phyloP scores from a whole-genome alignment of 2,888 invertebrate genomes.

The Pocota personata region DNA sequence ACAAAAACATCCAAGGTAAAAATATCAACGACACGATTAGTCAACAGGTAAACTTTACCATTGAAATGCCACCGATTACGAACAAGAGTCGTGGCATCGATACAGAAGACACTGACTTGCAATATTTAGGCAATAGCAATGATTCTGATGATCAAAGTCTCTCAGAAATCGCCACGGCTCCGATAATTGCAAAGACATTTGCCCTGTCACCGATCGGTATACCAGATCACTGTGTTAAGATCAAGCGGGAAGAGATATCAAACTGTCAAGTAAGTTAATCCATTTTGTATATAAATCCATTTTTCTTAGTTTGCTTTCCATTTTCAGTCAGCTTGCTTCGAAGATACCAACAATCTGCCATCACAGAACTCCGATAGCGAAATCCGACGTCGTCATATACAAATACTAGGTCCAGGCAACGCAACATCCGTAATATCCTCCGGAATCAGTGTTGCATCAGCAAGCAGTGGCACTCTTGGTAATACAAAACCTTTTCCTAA shows the following conservation, averaged over 20 bases:
- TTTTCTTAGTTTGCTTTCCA: not conserved
- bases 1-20: constrained; percentile 72
- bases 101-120: constrained; percentile 78
- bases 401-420: not conserved
- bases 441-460: not conserved
- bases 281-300: not conserved
- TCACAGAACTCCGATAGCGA: constrained; percentile 79
- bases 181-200: constrained; percentile 78
- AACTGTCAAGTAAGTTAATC: constrained; percentile 84
- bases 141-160: constrained; percentile 80
- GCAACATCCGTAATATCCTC: constrained; percentile 6
- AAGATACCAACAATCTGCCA: constrained; percentile 77
- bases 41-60: constrained; percentile 73
- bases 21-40: constrained; percentile 76
- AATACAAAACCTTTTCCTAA: constrained; percentile 25
- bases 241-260: constrained; percentile 79
- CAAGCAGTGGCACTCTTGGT: not conserved
- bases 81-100: constrained; percentile 76
- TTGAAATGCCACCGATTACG: constrained; percentile 78
- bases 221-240: constrained; percentile 81
- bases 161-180: constrained; percentile 74
- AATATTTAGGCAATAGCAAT: constrained; percentile 80
- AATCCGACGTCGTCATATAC: constrained; percentile 76
- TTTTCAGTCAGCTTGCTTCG: constrained; percentile 80
- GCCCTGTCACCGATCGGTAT: constrained; percentile 82